Conservation (phyloP, 1,140 invertebrate species). For the Brachionus plicatilis region DNA sequence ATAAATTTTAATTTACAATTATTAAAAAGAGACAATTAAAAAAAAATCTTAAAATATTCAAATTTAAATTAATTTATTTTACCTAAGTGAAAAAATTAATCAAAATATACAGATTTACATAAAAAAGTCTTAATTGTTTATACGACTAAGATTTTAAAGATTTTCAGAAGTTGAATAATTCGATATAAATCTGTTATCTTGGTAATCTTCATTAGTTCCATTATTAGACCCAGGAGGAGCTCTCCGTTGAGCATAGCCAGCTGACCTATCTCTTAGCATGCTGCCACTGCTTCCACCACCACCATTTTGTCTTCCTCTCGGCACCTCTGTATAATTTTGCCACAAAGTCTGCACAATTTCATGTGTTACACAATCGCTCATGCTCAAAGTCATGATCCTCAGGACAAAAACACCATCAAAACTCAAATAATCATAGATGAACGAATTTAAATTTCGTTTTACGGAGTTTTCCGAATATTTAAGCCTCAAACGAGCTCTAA, state of each 20-base stretch:
- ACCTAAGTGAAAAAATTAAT: background rate
- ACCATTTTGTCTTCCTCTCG: background rate
- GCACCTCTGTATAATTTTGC: constrained; percentile 48
- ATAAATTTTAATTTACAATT: too few relatives aligned
- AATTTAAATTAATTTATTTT: too few relatives aligned
- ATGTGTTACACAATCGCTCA: constrained; percentile 59
- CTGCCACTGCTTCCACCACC: background rate
- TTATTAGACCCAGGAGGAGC: background rate
- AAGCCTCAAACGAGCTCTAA: background rate
- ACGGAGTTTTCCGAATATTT: constrained; percentile 34
- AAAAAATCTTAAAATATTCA: background rate
- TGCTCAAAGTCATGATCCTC: constrained; percentile 58
- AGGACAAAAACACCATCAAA: constrained; percentile 59
- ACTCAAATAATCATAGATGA: constrained; percentile 58
- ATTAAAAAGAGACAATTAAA: background rate
- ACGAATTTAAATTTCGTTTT: constrained; percentile 43
- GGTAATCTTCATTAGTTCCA: background rate
- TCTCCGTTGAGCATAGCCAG: background rate
- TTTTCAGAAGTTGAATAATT: constrained; percentile 24
- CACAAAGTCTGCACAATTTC: constrained; percentile 58
- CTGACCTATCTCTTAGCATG: background rate
- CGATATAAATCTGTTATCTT: background rate
- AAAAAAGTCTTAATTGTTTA: background rate
- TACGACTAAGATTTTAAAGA: background rate
- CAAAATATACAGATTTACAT: constrained; percentile 1